Evolutionary conservation across 2,113 vertebrate genomes (phyloP), one percentile per base, ranked within the genome.

Genomic region (Octodon degus): DNA sequence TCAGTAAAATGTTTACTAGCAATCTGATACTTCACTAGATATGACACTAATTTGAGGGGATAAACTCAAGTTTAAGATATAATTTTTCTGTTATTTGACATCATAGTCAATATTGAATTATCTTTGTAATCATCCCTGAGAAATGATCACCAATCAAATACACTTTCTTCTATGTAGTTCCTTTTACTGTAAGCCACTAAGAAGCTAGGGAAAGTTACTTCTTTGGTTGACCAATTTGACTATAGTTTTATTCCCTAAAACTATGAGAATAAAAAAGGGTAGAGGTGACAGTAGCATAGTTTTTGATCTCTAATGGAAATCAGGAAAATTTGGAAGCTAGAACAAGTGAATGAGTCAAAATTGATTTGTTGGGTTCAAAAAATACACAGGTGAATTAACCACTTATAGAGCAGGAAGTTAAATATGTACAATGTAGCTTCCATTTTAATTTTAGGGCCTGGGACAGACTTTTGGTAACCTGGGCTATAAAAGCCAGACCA

Each of bases 71-170:
- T 70, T 63, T 70, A 81, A 85, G 9, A 16, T 16, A 50, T 53
- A 24, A 16, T 65, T 94, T 95, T 74, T 67, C 37, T 83, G 62
- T 76, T 94, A 86, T 79, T 58, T 95, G 16, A 81, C 11, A 32
- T 68, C 17, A 92, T 95, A 40, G 9, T 32, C 53, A 72, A 32
- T 62, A 22, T 60, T 55, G 12, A 55, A 55, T 14, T 60, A 60
- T 60, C 58, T 60, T 20, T 60, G 58, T 4, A 22, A 60, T 55
- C 14, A 60, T 60, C 4, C 30, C 34, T 68, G 30, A 79, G 19
- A 93, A 84, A 83, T 72, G 14, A 25, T 58, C 43, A 67, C 53
- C 20, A 81, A 63, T 60, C 24, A 94, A 82, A 88, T 40, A 1
- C 13, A 91, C 9, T 89, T n/a, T 91, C 34, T 90, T 84, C 34